Conservation (phyloP, 2,113 vertebrate genomes). For the Sylvia atricapilla region DNA sequence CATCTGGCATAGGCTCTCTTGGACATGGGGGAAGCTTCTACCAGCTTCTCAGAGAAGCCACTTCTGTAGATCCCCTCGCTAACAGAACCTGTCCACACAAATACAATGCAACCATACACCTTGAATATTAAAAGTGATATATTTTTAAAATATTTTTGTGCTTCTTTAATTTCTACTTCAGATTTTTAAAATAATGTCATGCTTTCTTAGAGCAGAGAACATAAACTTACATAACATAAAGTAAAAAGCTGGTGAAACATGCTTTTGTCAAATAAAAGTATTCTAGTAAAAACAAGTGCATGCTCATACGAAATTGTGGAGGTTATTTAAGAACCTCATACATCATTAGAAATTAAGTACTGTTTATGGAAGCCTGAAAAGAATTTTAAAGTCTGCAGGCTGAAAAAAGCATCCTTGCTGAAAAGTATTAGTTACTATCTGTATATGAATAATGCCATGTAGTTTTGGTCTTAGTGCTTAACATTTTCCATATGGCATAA, state of each 20-base stretch:
- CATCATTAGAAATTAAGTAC: not conserved
- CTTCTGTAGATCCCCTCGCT: not conserved
- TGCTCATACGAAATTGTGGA: not conserved
- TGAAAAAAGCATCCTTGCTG: not conserved
- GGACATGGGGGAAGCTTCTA: not conserved
- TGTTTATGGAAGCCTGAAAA: not conserved
- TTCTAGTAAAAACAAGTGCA: not conserved
- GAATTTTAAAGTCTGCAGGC: not conserved
- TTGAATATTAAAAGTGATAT: not conserved
- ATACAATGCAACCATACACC: not conserved
- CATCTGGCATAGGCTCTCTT: not conserved
- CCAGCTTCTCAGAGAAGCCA: not conserved
- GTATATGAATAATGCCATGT: not conserved
- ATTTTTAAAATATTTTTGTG: not conserved
- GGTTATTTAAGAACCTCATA: not conserved
- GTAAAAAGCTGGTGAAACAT: not conserved
- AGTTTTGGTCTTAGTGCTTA: not conserved
- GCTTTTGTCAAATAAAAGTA: not conserved
- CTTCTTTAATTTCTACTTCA: not conserved
- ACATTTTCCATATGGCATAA: not conserved
- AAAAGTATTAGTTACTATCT: not conserved
- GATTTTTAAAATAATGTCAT: not conserved
- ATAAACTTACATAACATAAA: not conserved
- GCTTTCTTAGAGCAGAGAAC: not conserved
- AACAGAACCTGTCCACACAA: not conserved